These are phyloP conservation scores for Saguinus imperator DNA, from an alignment of 2,113 vertebrate genomes.

Conservation along the genomic window DNA sequence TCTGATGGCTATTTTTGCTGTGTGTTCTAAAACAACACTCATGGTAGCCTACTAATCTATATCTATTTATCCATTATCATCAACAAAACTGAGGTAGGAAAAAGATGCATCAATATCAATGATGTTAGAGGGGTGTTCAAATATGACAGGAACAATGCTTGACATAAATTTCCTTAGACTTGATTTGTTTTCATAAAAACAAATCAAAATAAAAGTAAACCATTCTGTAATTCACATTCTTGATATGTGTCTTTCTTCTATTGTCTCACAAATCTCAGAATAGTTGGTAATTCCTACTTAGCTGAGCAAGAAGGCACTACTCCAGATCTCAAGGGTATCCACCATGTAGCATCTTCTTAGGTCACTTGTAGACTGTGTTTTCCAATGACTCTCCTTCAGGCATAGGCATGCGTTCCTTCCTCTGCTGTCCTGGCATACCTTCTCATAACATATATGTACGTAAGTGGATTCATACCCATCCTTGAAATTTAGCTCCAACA, in stretches of 20 bases:
- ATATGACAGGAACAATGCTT: fast-evolving
- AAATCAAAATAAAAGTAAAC: neutral
- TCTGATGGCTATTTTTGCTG: no score
- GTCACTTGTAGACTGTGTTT: neutral
- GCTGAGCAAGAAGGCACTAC: no score
- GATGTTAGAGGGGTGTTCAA: no score
- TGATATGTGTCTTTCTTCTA: fast-evolving
- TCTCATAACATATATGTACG: no score
- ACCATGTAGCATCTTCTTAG: neutral
- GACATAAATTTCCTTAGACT: neutral
- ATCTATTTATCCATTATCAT: neutral
- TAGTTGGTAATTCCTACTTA: neutral
- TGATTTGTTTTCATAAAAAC: no score
- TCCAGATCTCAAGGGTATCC: no score
- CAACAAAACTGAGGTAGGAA: neutral
- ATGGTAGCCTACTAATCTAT: fast-evolving
- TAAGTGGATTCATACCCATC: neutral
- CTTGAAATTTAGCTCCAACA: neutral
- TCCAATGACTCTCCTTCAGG: neutral
- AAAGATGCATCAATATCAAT: neutral
- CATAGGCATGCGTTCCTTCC: neutral
- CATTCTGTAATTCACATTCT: neutral
- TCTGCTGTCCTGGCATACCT: fast-evolving
- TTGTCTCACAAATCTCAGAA: neutral
- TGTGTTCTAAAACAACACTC: neutral